Evolutionary conservation across 1,140 invertebrate species (phyloP).

Genomic region (Papilio machaon): DNA sequence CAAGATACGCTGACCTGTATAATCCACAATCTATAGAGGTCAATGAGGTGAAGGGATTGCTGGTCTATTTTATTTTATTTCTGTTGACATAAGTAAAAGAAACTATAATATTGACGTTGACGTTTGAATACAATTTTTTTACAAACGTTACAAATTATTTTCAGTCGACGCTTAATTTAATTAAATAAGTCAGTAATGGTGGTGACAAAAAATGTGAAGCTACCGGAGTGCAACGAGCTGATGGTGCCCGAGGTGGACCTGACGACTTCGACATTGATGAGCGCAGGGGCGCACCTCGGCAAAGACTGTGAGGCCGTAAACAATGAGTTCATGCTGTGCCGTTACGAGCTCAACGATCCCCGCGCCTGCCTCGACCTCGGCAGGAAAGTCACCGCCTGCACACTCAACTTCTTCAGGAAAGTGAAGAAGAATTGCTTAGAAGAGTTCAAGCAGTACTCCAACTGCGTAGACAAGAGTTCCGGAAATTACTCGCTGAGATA

Average conservation of each 20-base stretch:
- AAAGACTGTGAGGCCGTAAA: constrained; percentile 94
- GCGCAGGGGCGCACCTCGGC: constrained; percentile 93
- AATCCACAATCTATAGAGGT: too few relatives aligned
- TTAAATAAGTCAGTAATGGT: constrained; percentile 80
- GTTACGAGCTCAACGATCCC: constrained; percentile 91
- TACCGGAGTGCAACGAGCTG: constrained; percentile 92
- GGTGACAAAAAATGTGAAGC: constrained; percentile 84
- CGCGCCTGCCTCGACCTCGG: constrained; percentile 94
- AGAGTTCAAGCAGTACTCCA: constrained; percentile 94
- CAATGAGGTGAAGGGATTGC: not conserved
- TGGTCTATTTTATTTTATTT: not conserved
- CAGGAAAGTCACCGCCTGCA: constrained; percentile 94
- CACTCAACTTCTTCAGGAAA: constrained; percentile 92
- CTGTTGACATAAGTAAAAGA: not conserved
- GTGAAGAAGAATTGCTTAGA: constrained; percentile 92
- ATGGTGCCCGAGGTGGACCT: constrained; percentile 92
- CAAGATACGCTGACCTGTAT: too few relatives aligned
- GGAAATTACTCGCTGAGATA: constrained; percentile 83
- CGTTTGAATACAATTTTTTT: not conserved
- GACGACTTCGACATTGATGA: constrained; percentile 89
- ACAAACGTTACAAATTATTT: not conserved
- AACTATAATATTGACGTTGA: not conserved
- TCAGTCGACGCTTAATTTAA: not conserved
- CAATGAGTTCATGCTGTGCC: constrained; percentile 98
- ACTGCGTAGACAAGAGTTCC: constrained; percentile 93